phyloP scores from a whole-genome alignment of 2,797 vertebrate species.

The Valencia hispanica region DNA sequence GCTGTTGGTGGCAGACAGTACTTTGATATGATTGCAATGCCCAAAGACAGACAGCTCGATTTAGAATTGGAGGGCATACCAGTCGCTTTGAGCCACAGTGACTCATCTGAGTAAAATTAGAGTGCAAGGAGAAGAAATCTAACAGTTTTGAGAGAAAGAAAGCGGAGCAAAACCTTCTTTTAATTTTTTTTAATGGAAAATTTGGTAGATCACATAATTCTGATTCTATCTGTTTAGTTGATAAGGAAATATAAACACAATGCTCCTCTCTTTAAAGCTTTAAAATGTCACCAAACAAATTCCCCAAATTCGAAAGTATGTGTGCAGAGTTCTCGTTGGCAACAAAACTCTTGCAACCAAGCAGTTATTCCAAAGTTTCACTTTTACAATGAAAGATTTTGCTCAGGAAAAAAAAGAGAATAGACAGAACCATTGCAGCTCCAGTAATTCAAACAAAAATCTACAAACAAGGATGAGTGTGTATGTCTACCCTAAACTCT shows the following conservation, averaged over 20 bases:
- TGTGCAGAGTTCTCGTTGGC: neutral
- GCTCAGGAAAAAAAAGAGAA: neutral
- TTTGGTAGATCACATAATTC: neutral
- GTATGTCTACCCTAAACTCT: neutral
- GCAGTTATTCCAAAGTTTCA: neutral
- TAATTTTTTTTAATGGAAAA: neutral
- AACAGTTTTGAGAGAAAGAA: no score
- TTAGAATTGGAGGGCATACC: constrained; percentile 19
- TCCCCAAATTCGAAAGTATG: neutral
- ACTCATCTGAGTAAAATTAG: constrained; percentile 12
- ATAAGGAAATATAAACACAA: neutral
- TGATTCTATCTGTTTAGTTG: neutral
- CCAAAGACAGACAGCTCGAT: constrained; percentile 17
- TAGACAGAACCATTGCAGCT: no score
- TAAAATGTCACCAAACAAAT: neutral
- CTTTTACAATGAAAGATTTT: neutral
- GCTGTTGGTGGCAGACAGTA: constrained; percentile 15
- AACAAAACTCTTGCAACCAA: neutral
- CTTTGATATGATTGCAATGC: constrained; percentile 15
- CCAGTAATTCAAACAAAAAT: no score
- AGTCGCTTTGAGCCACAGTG: constrained; percentile 9
- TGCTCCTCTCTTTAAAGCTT: neutral
- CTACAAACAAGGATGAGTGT: neutral
- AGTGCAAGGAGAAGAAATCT: neutral
- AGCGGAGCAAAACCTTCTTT: neutral